phyloP scores from a whole-genome alignment of 2,888 invertebrate species.

The Slavum lentiscoides region DNA sequence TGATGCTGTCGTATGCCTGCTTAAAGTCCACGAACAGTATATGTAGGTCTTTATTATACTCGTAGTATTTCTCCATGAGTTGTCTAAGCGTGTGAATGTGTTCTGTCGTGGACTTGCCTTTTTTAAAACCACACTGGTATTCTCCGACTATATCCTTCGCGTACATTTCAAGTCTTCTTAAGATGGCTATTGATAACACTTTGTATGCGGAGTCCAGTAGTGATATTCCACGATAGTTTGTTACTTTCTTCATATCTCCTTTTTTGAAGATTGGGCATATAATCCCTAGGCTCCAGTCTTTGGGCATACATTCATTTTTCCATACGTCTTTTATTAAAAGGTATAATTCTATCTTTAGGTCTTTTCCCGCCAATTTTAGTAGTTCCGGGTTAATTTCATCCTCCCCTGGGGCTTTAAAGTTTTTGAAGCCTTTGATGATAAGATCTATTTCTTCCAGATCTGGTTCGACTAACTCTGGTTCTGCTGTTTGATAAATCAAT shows the following conservation, averaged over 20 bases:
- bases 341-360: constrained; percentile 2
- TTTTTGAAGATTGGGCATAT: constrained; percentile 23
- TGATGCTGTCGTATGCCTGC: not conserved
- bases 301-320: constrained; percentile 15
- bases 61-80: too few relatives aligned
- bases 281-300: constrained; percentile 15
- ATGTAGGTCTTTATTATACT: too few relatives aligned
- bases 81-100: too few relatives aligned
- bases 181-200: constrained; percentile 4
- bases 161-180: not conserved
- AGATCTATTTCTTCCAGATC: not conserved
- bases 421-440: constrained; percentile 14
- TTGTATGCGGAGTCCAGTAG: constrained; percentile 5
- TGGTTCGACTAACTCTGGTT: too few relatives aligned
- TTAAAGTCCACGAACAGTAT: constrained; percentile 2
- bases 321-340: constrained; percentile 7
- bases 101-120: too few relatives aligned
- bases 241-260: constrained; percentile 27
- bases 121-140: too few relatives aligned
- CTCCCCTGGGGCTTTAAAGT: constrained; percentile 12
- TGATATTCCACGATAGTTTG: constrained; percentile 25
- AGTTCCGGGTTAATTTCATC: constrained; percentile 18
- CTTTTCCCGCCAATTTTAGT: constrained; percentile 1
- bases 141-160: too few relatives aligned
- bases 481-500: too few relatives aligned